Evolutionary conservation across 2,113 vertebrate genomes (phyloP).

Genomic region (Otolemur garnettii): DNA sequence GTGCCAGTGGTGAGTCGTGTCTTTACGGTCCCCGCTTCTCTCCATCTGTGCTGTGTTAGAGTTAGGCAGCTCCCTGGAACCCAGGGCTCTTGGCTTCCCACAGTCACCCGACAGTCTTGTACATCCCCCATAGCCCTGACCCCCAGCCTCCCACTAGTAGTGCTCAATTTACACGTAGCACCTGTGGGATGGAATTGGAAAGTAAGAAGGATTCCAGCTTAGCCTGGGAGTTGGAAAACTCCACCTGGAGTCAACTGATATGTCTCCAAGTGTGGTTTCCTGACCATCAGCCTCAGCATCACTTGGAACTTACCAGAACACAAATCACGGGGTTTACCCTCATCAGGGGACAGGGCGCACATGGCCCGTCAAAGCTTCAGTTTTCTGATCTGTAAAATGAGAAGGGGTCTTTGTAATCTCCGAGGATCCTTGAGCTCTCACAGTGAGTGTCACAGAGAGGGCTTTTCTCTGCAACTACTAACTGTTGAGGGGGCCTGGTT

Average conservation of each 20-base stretch:
- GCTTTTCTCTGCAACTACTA: not conserved
- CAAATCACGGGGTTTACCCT: not conserved
- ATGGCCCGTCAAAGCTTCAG: not conserved
- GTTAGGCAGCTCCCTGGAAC: not conserved
- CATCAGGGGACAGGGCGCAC: not conserved
- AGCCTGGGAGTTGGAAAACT: not conserved
- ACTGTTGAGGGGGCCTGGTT: not conserved
- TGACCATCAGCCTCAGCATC: not conserved
- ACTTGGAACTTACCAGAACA: not conserved
- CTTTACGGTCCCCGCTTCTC: not conserved
- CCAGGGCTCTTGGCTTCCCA: not conserved
- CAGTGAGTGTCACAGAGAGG: not conserved
- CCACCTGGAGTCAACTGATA: not conserved
- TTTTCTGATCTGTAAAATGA: not conserved
- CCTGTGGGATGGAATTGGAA: too few species aligned
- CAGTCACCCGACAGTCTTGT: not conserved
- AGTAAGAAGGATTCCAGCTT: not conserved
- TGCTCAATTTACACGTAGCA: not conserved
- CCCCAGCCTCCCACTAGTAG: not conserved
- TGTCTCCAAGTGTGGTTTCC: not conserved
- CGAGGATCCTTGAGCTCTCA: not conserved
- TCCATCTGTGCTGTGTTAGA: not conserved
- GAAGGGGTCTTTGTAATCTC: not conserved
- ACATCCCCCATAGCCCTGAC: not conserved
- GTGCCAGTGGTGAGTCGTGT: fast-evolving